Percentiles rank a stretch among this genome's conserved stretches.
phyloP scores from a whole-genome alignment of 2,888 invertebrate species.

The Pristionchus japonicus region DNA sequence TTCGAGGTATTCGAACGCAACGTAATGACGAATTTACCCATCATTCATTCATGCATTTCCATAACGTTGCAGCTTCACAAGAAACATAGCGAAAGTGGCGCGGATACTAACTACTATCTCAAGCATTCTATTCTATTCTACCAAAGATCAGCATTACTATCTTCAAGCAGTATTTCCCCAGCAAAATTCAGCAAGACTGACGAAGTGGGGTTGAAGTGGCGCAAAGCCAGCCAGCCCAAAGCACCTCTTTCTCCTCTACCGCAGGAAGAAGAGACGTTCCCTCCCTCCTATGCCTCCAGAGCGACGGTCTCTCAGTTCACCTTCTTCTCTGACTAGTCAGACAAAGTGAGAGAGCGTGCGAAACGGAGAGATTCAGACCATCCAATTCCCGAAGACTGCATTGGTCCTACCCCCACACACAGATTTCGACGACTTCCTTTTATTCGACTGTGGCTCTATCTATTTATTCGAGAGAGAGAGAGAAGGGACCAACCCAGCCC shows the following conservation, averaged over 20 bases:
- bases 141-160: too few species aligned
- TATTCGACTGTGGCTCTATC: slow-evolving; percentile 33
- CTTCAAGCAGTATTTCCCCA: neutral
- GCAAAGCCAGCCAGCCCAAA: neutral
- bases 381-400: neutral
- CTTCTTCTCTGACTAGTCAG: neutral
- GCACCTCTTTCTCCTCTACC: neutral
- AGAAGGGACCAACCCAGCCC: neutral
- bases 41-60: too few species aligned
- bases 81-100: too few species aligned
- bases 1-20: too few species aligned
- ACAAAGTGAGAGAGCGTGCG: neutral
- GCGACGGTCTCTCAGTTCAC: neutral
- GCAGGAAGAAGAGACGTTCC: neutral
- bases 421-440: slow-evolving; percentile 28
- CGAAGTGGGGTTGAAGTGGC: neutral
- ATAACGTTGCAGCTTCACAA: too few species aligned
- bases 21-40: too few species aligned
- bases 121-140: too few species aligned
- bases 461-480: slow-evolving; percentile 26
- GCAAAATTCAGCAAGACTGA: neutral
- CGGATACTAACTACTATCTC: too few species aligned
- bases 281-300: neutral
- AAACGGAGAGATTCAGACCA: neutral
- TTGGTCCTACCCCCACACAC: neutral